These are phyloP conservation scores for Drosophila fungiperda DNA, from an alignment of 2,888 invertebrate species.

Conservation along the genomic window DNA sequence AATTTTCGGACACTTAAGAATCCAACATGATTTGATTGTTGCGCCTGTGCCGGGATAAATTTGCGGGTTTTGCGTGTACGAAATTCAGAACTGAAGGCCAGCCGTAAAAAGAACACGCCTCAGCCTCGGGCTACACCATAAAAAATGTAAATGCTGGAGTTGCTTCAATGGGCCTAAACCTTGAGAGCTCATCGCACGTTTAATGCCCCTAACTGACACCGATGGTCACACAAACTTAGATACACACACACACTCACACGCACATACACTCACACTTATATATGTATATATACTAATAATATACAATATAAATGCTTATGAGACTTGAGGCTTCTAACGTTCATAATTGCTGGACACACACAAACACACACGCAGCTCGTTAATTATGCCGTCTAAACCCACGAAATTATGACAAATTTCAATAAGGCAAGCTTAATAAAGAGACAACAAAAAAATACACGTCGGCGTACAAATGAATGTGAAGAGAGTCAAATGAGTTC, in stretches of 20 bases:
- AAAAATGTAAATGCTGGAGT: slow-evolving; percentile 5
- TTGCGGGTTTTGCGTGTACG: slow-evolving; percentile 22
- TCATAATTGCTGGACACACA: slow-evolving; percentile 66
- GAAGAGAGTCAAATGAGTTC: slow-evolving; percentile 76
- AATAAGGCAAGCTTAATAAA: slow-evolving; percentile 48
- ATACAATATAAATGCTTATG: slow-evolving; percentile 7
- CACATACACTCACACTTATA: background rate
- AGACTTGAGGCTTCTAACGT: slow-evolving; percentile 58
- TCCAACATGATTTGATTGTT: slow-evolving; percentile 36
- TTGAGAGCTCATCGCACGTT: slow-evolving; percentile 69
- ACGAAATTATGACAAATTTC: slow-evolving; percentile 80
- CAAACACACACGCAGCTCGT: slow-evolving; percentile 52
- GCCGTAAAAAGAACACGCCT: slow-evolving; percentile 46
- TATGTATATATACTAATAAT: background rate
- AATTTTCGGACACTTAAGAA: slow-evolving; percentile 39
- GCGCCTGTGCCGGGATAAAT: slow-evolving; percentile 31
- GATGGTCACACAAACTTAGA: slow-evolving; percentile 27
- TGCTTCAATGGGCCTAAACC: slow-evolving; percentile 65
- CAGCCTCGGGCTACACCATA: slow-evolving; percentile 39
- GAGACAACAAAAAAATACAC: slow-evolving; percentile 16
- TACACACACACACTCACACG: slow-evolving; percentile 30
- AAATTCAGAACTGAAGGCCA: slow-evolving; percentile 44
- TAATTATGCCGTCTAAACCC: slow-evolving; percentile 74
- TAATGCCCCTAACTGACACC: slow-evolving; percentile 48
- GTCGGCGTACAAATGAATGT: slow-evolving; percentile 3